These are phyloP conservation scores for Serilophus lunatus DNA, from an alignment of 2,113 vertebrate genomes.

Conservation along the genomic window DNA sequence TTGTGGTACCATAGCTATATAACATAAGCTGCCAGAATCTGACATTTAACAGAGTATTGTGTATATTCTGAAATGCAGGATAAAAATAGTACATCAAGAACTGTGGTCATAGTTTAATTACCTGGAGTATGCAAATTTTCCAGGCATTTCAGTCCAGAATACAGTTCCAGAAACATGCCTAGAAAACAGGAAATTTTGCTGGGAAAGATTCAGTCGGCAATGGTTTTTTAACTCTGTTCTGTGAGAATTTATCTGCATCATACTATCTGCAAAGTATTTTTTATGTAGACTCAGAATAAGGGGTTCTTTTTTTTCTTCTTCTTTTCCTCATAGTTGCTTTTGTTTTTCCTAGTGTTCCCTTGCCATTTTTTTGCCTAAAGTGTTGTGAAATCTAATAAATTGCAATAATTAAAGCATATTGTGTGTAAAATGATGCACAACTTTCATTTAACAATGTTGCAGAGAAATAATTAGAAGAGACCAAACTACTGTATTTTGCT, in stretches of 20 bases:
- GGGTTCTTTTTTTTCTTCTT: neutral
- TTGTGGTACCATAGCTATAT: neutral
- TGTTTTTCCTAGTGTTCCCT: neutral
- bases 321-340: neutral
- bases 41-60: neutral
- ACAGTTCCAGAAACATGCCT: neutral
- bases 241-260: neutral
- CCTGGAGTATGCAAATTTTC: neutral
- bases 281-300: neutral
- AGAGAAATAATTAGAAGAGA: neutral
- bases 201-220: neutral
- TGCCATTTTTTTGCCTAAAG: neutral
- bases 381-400: conserved; percentile 23
- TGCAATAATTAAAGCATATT: conserved; percentile 21
- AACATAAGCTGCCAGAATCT: neutral
- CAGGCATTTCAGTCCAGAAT: neutral
- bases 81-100: neutral
- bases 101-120: neutral
- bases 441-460: neutral
- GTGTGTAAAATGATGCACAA: neutral
- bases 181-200: neutral
- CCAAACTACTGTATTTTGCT: neutral
- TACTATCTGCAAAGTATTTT: neutral
- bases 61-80: neutral
- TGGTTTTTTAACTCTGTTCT: neutral